These are phyloP conservation scores for Griposia aprilina DNA, from an alignment of 2,888 invertebrate genomes.

Conservation along the genomic window DNA sequence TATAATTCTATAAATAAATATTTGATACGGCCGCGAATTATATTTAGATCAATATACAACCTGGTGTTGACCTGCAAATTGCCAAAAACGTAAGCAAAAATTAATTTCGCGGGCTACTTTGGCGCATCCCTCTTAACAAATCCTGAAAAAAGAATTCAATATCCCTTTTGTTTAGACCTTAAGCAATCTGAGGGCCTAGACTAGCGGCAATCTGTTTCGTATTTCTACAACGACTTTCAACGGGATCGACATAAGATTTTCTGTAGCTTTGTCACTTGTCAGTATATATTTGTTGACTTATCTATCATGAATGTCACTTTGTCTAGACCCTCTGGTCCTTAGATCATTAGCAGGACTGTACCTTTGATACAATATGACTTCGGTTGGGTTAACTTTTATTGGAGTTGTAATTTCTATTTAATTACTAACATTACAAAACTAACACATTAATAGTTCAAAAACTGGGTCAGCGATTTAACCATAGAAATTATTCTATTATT, in stretches of 20 bases:
- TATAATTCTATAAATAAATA: too few species aligned
- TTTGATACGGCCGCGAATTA: too few species aligned
- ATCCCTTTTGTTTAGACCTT: neutral
- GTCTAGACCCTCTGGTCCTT: neutral
- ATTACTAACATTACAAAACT: slow-evolving; percentile 4
- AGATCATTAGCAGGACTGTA: too few species aligned
- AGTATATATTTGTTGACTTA: neutral
- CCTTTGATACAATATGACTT: neutral
- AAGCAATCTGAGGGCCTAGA: neutral
- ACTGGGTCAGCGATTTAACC: slow-evolving; percentile 38
- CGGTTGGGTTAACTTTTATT: neutral
- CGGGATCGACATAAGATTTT: neutral
- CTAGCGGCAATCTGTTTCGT: neutral
- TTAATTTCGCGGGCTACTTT: too few species aligned
- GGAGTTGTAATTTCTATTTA: neutral
- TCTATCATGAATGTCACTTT: neutral
- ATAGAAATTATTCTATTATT: slow-evolving; percentile 17
- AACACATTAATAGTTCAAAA: neutral
- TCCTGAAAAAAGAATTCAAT: neutral
- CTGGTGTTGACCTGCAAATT: too few species aligned
- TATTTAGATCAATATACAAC: too few species aligned
- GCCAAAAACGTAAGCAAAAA: too few species aligned
- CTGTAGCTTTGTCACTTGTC: too few species aligned
- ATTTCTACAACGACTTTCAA: neutral
- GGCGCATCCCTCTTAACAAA: too few species aligned